Percentiles rank a stretch among this genome's conserved stretches.
These are phyloP conservation scores for Belgica antarctica DNA, from an alignment of 2,888 invertebrate genomes.

Conservation along the genomic window DNA sequence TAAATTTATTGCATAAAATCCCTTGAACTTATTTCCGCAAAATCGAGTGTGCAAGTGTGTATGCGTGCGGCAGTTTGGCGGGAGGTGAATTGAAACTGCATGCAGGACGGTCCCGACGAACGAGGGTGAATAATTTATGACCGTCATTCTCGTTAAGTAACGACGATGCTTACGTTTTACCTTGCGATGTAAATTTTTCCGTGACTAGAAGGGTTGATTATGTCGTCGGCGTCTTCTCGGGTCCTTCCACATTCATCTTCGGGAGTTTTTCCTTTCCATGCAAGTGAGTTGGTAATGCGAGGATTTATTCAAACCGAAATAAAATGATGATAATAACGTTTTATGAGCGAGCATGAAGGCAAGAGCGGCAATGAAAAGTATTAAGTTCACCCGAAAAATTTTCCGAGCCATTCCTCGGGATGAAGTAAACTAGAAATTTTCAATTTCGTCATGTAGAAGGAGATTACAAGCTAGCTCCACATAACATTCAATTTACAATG, in stretches of 20 bases:
- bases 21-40: constrained; percentile 19
- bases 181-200: background rate
- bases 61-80: too few species aligned
- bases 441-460: constrained; percentile 27
- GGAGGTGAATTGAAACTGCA: constrained; percentile 4
- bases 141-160: background rate
- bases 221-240: background rate
- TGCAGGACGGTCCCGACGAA: constrained; percentile 21
- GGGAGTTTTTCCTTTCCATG: too few species aligned
- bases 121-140: constrained; percentile 41
- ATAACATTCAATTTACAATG: constrained; percentile 39
- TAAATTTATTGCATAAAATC: constrained; percentile 30
- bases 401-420: background rate
- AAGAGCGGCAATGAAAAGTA: constrained; percentile 36
- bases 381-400: constrained; percentile 41
- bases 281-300: background rate
- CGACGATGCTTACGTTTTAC: background rate
- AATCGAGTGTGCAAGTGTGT: constrained; percentile 35
- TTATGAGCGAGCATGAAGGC: constrained; percentile 36
- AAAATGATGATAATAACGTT: constrained; percentile 42
- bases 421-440: constrained; percentile 34
- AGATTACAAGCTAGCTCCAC: constrained; percentile 41
- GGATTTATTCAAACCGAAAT: constrained; percentile 27
- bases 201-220: constrained; percentile 19
- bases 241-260: too few species aligned